phyloP scores from a whole-genome alignment of 2,113 vertebrate species.

The Capreolus pygargus region DNA sequence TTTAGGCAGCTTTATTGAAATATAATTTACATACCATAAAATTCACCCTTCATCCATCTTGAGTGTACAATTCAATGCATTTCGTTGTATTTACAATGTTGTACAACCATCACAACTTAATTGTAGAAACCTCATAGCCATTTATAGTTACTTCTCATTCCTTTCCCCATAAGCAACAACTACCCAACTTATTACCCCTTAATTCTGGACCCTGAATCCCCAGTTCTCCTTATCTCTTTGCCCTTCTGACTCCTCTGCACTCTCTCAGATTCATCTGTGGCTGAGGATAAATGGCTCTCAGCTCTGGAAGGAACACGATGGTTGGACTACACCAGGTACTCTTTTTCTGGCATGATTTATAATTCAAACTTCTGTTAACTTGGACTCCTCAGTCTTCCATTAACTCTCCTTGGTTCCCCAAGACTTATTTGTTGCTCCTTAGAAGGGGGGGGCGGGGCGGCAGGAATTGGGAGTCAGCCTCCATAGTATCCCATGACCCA shows the following conservation, averaged over 20 bases:
- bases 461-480: not conserved
- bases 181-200: not conserved
- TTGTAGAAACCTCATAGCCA: not conserved
- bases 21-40: not conserved
- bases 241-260: not conserved
- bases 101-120: not conserved
- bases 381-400: not conserved
- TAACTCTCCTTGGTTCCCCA: not conserved
- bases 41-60: not conserved
- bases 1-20: not conserved
- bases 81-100: not conserved
- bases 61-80: not conserved
- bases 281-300: conserved; percentile 95
- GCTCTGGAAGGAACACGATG: conserved; percentile 92
- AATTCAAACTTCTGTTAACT: not conserved
- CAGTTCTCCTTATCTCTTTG: not conserved
- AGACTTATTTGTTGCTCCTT: not conserved
- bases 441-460: not conserved
- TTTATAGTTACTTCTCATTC: not conserved
- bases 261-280: conserved; percentile 84
- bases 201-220: not conserved
- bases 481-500: not conserved
- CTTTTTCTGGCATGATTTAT: not conserved
- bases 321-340: conserved; percentile 92
- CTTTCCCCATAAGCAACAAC: not conserved